These are phyloP conservation scores for Babyrousa celebensis DNA, from an alignment of 2,797 vertebrate species.

Conservation along the genomic window DNA sequence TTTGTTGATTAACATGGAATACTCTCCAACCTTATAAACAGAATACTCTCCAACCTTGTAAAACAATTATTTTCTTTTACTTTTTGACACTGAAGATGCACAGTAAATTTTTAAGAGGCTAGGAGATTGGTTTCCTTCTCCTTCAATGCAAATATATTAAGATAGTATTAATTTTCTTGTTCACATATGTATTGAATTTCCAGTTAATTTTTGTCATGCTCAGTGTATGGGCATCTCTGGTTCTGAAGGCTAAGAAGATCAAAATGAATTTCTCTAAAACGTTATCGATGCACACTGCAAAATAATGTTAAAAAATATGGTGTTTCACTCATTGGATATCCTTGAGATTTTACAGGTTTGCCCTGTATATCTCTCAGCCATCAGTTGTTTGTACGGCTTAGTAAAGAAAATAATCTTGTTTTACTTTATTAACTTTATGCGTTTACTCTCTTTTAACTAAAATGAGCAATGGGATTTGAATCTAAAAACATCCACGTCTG, in stretches of 20 bases:
- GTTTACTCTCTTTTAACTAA: conserved; percentile 7
- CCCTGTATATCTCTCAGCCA: rapidly evolving
- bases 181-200: background rate
- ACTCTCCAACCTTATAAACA: background rate
- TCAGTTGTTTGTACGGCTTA: background rate
- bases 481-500: conserved; percentile 54
- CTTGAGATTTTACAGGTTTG: background rate
- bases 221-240: background rate
- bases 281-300: background rate
- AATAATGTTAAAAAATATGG: background rate
- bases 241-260: background rate
- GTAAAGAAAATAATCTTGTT: conserved; percentile 24
- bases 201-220: background rate
- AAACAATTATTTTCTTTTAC: background rate
- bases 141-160: background rate
- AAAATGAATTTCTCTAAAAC: background rate
- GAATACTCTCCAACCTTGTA: background rate
- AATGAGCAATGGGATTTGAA: background rate
- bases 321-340: background rate
- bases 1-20: background rate
- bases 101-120: background rate
- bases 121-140: background rate
- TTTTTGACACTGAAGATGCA: background rate
- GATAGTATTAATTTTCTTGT: background rate
- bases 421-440: conserved; percentile 3